Conservation (phyloP, 2,113 vertebrate genomes). For the Bos taurus region DNA sequence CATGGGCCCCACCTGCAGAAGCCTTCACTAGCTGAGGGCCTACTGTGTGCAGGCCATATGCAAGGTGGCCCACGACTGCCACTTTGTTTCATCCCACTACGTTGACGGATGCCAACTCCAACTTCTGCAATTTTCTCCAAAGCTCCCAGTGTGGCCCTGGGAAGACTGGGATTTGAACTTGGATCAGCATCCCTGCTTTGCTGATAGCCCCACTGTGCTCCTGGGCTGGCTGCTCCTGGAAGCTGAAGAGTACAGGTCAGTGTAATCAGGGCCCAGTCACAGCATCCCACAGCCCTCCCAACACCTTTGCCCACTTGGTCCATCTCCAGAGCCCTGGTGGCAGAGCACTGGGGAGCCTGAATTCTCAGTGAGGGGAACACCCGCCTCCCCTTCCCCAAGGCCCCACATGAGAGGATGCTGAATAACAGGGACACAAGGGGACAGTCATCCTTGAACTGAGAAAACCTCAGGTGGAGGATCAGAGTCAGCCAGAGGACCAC, state of each 20-base stretch:
- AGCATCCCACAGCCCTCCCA: neutral
- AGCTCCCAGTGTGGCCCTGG: neutral
- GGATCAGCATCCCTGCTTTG: neutral
- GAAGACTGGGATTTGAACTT: neutral
- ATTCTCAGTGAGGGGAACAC: neutral
- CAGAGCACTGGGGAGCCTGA: neutral
- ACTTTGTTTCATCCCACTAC: neutral
- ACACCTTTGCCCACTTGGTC: neutral
- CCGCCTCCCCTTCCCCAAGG: fast-evolving
- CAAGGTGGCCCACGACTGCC: neutral
- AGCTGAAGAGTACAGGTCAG: neutral
- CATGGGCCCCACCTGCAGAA: neutral
- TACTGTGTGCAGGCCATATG: neutral
- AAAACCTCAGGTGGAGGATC: neutral
- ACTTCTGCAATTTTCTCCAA: neutral
- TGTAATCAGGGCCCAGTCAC: neutral
- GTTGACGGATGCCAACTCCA: neutral
- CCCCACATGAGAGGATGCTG: neutral
- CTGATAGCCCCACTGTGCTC: neutral
- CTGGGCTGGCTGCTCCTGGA: neutral
- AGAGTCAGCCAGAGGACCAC: neutral
- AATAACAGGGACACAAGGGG: neutral
- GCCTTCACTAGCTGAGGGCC: neutral
- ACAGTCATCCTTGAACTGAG: neutral
- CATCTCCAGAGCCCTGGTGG: neutral